Base-by-base conservation (phyloP, 2,888 invertebrate genomes). In the Diploptera punctata region DNA sequence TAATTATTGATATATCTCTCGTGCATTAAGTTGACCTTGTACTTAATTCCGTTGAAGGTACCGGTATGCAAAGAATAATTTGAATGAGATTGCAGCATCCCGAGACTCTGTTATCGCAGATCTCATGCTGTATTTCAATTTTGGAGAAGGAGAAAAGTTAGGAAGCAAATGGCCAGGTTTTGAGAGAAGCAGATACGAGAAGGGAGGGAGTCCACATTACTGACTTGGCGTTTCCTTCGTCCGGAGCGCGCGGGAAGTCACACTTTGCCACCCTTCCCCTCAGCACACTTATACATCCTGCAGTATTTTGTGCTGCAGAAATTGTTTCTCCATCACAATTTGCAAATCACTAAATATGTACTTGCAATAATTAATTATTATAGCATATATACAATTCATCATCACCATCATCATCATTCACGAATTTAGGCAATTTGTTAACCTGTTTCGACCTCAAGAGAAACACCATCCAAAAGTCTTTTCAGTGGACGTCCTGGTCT, bases 181-280 rank as follows among this genome's bases (percentile, higher is more conserved):
- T 52, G 52, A 68, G 60, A 69, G 33, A 10, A 33, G 33, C 5
- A 69, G 69, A 57, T 33, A 54, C 67, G 71, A 47, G 67, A 43
- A 7, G 31, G 26, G 65, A 21, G 67, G 57, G 10, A 10, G 10
- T 7, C 33, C 21, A 67, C 67, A 67, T 65, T 71, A 71, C 54
- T 54, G 71, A 71, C 71, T 71, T 52, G 49, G 49, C 31, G 71
- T 52, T 71, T 71, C 71, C 71, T 52, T 52, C 68, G 68, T 19
- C 68, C 52, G 24, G 47, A 16, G 26, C 26, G 49, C 16, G 67
- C 52, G 62, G 71, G 67, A 71, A 67, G 67, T 57, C 57, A 57
- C 71, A 71, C 67, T 71, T 71, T 67, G 49, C 71, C n/a, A 21
- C 24, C 60, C 38, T 31, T 67, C 18, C 67, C 47, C 10, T 19